Conservation (phyloP, 2,797 vertebrate species). For the Pipistrellus pygmaeus region DNA sequence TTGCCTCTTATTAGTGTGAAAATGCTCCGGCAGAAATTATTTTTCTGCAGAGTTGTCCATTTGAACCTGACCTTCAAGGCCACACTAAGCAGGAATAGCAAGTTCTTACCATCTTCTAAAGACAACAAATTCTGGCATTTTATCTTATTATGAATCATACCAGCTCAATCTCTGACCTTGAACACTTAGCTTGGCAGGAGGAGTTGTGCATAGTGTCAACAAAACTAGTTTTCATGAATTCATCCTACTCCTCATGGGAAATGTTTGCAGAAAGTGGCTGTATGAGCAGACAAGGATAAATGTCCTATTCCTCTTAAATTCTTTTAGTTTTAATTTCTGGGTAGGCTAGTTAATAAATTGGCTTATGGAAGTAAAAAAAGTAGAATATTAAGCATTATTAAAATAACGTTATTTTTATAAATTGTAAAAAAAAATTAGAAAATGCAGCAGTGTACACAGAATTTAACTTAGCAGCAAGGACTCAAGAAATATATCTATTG, state of each 20-base stretch:
- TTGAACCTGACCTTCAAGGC: background rate
- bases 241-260: background rate
- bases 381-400: background rate
- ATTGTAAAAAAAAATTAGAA: background rate
- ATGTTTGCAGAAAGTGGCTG: background rate
- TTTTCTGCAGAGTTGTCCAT: background rate
- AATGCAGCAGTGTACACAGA: background rate
- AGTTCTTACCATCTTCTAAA: background rate
- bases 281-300: background rate
- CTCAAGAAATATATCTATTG: background rate
- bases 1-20: background rate
- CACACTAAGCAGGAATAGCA: conserved; percentile 5
- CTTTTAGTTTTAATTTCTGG: conserved; percentile 4
- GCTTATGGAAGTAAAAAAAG: background rate
- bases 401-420: conserved; percentile 11
- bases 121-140: conserved; percentile 1
- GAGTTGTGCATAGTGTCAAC: background rate
- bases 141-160: conserved; percentile 25
- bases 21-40: background rate
- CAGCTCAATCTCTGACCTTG: conserved; percentile 21
- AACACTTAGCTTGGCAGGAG: background rate
- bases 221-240: conserved; percentile 24
- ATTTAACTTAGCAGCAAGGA: background rate
- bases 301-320: background rate
- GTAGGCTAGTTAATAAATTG: background rate